phyloP scores from a whole-genome alignment of 1,140 invertebrate genomes.

The Pararge aegeria region DNA sequence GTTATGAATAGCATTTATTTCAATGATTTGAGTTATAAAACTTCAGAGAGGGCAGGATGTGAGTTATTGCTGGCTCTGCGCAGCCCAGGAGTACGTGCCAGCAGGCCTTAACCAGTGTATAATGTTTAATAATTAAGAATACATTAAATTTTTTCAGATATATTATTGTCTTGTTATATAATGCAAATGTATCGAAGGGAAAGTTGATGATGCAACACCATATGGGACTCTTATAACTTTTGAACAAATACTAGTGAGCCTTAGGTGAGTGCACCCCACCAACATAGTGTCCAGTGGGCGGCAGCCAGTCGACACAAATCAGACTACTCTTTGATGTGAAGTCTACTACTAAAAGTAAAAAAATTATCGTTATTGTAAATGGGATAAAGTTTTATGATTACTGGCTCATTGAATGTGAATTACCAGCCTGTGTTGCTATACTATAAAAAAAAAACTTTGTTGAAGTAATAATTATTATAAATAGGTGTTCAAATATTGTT shows the following conservation, averaged over 20 bases:
- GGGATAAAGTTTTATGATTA: slow-evolving; percentile 70
- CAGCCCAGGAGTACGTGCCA: slow-evolving; percentile 49
- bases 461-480: slow-evolving; percentile 65
- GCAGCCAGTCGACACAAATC: slow-evolving; percentile 33
- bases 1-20: slow-evolving; percentile 46
- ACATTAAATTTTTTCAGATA: slow-evolving; percentile 78
- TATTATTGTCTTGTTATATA: slow-evolving; percentile 79
- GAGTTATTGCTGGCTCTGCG: slow-evolving; percentile 46
- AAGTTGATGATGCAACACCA: slow-evolving; percentile 54
- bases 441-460: slow-evolving; percentile 65
- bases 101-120: slow-evolving; percentile 72
- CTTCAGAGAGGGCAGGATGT: slow-evolving; percentile 64
- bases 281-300: slow-evolving; percentile 46
- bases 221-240: slow-evolving; percentile 59
- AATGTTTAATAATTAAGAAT: slow-evolving; percentile 75
- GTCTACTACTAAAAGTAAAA: slow-evolving; percentile 52
- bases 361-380: slow-evolving; percentile 75
- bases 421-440: slow-evolving; percentile 70
- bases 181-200: slow-evolving; percentile 72
- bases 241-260: slow-evolving; percentile 68
- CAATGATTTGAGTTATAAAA: slow-evolving; percentile 43
- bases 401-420: slow-evolving; percentile 72
- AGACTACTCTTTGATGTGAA: slow-evolving; percentile 62
- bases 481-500: slow-evolving; percentile 78
- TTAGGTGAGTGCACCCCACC: slow-evolving; percentile 64